Conservation (phyloP, 2,113 vertebrate genomes). For the Bufo bufo region DNA sequence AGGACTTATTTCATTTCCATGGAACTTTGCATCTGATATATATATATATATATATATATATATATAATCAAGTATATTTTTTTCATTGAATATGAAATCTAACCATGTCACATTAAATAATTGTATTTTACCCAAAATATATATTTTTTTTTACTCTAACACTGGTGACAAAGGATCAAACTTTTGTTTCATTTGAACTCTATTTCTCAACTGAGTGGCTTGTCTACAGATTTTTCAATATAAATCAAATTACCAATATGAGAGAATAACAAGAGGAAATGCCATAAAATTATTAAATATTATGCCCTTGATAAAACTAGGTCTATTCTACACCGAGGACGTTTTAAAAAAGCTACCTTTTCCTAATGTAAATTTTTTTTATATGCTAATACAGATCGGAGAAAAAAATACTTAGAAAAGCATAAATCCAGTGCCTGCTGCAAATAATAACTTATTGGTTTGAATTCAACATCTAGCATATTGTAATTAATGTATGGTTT, state of each 20-base stretch:
- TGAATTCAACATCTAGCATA: neutral
- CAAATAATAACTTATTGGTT: neutral
- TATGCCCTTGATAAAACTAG: constrained; percentile 10
- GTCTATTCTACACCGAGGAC: neutral
- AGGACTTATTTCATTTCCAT: no score
- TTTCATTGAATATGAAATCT: neutral
- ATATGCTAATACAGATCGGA: neutral
- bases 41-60: no score
- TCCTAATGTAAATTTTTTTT: neutral
- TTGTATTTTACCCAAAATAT: neutral
- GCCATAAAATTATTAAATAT: constrained; percentile 40
- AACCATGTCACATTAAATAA: neutral
- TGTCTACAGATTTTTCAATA: constrained; percentile 32
- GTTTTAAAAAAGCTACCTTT: neutral
- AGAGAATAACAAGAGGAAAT: constrained; percentile 46
- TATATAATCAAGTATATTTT: neutral
- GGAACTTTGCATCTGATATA: no score
- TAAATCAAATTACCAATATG: constrained; percentile 38
- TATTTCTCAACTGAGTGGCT: neutral
- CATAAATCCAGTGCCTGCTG: neutral
- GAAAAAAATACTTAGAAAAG: neutral
- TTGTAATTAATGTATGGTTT: neutral
- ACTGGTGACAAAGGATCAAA: neutral
- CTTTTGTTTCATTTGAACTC: constrained; percentile 17
- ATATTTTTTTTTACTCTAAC: neutral